Conservation (phyloP, 2,113 vertebrate genomes). For the Coregonus clupeaformis region DNA sequence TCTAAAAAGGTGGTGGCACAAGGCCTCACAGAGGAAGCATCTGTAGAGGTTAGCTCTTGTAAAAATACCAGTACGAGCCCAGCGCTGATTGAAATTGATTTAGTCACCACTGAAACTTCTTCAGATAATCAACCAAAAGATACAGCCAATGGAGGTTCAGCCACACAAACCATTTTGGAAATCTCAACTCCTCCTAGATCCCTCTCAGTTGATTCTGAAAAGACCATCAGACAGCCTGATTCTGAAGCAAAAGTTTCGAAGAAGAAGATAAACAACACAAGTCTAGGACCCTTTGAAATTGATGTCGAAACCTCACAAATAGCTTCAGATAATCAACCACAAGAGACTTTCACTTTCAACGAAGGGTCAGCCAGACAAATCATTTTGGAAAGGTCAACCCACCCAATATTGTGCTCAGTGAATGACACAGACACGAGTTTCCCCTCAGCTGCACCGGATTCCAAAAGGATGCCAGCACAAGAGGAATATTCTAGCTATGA, state of each 20-base stretch:
- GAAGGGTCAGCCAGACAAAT: slow-evolving; percentile 13
- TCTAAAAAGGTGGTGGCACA: background rate
- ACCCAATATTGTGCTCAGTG: background rate
- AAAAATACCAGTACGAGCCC: background rate
- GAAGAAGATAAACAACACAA: too few species aligned
- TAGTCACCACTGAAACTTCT: background rate
- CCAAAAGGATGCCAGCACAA: background rate
- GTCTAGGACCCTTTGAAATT: too few species aligned
- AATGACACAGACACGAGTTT: background rate
- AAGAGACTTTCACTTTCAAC: background rate
- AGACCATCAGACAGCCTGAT: too few species aligned
- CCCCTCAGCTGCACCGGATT: background rate
- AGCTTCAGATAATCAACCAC: too few species aligned
- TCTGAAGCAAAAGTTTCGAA: too few species aligned
- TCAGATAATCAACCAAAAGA: slow-evolving; percentile 5
- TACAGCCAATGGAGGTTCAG: background rate
- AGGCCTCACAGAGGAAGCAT: background rate
- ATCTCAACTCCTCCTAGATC: background rate
- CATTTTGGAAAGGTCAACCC: background rate
- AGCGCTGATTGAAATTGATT: background rate
- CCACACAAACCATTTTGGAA: too few species aligned
- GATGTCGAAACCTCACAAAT: too few species aligned
- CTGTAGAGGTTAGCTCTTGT: background rate
- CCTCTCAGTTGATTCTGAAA: too few species aligned
- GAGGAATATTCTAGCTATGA: too few species aligned